Evolutionary conservation across 2,888 invertebrate species (phyloP).

Genomic region (Apocheima hispidaria): DNA sequence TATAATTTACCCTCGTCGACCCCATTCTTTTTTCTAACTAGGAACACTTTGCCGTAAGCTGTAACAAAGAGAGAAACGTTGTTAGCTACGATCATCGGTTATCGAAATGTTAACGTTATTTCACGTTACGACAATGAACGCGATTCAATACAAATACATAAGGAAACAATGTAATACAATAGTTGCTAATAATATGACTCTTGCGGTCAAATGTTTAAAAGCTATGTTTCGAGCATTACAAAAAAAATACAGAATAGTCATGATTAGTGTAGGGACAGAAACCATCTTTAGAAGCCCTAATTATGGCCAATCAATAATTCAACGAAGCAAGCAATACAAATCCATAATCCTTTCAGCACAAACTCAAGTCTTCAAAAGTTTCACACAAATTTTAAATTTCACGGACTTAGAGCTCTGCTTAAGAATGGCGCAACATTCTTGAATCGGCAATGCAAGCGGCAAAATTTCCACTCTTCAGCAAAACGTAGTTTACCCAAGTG

Average conservation of each 20-base stretch:
- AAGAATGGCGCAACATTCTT: too few relatives aligned
- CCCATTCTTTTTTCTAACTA: slow-evolving; percentile 96
- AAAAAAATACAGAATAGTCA: not conserved
- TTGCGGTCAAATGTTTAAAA: not conserved
- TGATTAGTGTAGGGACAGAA: not conserved
- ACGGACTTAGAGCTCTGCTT: too few relatives aligned
- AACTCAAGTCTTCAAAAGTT: not conserved
- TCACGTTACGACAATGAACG: not conserved
- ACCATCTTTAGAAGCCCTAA: not conserved
- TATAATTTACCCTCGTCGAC: slow-evolving; percentile 95
- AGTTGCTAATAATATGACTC: not conserved
- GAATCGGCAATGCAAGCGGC: too few relatives aligned
- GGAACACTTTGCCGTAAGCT: slow-evolving; percentile 98
- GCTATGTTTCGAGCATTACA: not conserved
- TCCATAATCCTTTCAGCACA: not conserved
- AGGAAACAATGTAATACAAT: not conserved
- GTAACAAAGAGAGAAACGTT: slow-evolving; percentile 69
- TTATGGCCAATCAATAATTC: not conserved
- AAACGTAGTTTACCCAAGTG: not conserved
- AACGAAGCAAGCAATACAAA: not conserved
- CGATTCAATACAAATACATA: not conserved
- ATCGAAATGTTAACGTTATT: slow-evolving; percentile 4
- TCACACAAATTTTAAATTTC: not conserved
- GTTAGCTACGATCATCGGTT: slow-evolving; percentile 20
- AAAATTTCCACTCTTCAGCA: not conserved